Base-by-base conservation (phyloP, 2,888 invertebrate genomes). In the Chymomyza procnemis region DNA sequence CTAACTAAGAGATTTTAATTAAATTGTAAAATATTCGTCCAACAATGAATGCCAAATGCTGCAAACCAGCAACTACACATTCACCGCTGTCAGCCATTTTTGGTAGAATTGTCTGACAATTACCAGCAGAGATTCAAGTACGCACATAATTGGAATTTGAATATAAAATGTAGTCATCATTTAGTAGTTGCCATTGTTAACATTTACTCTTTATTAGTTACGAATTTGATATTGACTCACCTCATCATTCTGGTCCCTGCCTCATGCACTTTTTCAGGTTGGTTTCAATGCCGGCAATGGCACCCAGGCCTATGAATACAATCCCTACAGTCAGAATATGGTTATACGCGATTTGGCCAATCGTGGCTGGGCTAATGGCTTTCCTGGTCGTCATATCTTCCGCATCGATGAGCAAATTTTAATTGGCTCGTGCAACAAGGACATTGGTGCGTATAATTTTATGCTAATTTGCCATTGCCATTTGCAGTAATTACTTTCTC, bases 221-320 rank as follows among this genome's bases (percentile, higher is more conserved):
- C 34, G 12, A 5, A 41, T 12, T 3, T 34, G 2, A 34, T 34
- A 34, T 34, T 34, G 34, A 34, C 12, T 41, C 12, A 12, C 12
- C 34, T 50, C n/a, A n/a, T n/a, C n/a, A n/a, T n/a, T n/a, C n/a
- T n/a, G n/a, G n/a, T n/a, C n/a, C n/a, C n/a, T n/a, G n/a, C 30
- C 22, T 22, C 22, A 4, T 26, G 6, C 50, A 0, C 30, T 2
- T 22, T 5, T 18, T 1, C 21, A 97, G 97, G 95, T 97, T 87
- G 99, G 99, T 52, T 99, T 99, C 90, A 99, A 99, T 90, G 99
- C 96, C 64, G 99, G 99, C 61, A 97, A 98, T 88, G 97, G 97
- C 18, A 97, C 97, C 0, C 94, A 95, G 88, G 94, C 95, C 74
- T 97, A 95, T 90, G 96, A 97, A 91, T 97, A 97, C 90, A 93